These are phyloP conservation scores for Caenorhabditis sp. DNA, from an alignment of 2,888 invertebrate species.

Conservation along the genomic window DNA sequence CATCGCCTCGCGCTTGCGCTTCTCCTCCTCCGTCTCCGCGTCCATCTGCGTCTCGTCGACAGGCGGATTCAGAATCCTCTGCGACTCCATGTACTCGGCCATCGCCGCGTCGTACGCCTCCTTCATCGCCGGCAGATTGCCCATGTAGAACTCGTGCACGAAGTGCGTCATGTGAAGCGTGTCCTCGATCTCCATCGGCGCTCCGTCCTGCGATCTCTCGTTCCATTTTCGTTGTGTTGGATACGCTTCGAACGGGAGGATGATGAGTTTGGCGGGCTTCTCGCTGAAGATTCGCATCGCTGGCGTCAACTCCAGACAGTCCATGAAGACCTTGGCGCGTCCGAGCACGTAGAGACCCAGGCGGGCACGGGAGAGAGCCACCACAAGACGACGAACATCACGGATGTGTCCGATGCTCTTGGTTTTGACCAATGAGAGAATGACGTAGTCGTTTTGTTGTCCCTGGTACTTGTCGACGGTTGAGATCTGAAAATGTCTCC, in stretches of 20 bases:
- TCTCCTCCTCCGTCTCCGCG: constrained; percentile 66
- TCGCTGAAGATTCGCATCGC: constrained; percentile 93
- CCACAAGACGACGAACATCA: constrained; percentile 95
- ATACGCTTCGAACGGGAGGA: constrained; percentile 90
- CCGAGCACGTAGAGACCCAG: constrained; percentile 97
- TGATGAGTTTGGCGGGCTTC: constrained; percentile 89
- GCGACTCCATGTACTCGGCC: constrained; percentile 61
- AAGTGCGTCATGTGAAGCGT: constrained; percentile 97
- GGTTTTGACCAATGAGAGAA: constrained; percentile 96
- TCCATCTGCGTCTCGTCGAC: constrained; percentile 44
- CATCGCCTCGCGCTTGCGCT: constrained; percentile 42
- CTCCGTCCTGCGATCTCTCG: constrained; percentile 75
- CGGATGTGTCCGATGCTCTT: constrained; percentile 96
- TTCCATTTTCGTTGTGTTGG: constrained; percentile 86
- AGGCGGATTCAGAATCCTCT: constrained; percentile 46
- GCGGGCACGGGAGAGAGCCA: constrained; percentile 97
- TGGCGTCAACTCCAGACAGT: constrained; percentile 96
- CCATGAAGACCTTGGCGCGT: constrained; percentile 92
- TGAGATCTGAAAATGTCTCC: constrained; percentile 85
- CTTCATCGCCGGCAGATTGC: constrained; percentile 84
- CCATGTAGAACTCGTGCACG: constrained; percentile 94
- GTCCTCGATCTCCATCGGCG: constrained; percentile 88
- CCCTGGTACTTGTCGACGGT: constrained; percentile 99
- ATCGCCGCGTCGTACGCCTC: constrained; percentile 71
- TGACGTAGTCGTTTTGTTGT: constrained; percentile 98